phyloP scores from a whole-genome alignment of 2,113 vertebrate species.

The Cheirogaleus medius region DNA sequence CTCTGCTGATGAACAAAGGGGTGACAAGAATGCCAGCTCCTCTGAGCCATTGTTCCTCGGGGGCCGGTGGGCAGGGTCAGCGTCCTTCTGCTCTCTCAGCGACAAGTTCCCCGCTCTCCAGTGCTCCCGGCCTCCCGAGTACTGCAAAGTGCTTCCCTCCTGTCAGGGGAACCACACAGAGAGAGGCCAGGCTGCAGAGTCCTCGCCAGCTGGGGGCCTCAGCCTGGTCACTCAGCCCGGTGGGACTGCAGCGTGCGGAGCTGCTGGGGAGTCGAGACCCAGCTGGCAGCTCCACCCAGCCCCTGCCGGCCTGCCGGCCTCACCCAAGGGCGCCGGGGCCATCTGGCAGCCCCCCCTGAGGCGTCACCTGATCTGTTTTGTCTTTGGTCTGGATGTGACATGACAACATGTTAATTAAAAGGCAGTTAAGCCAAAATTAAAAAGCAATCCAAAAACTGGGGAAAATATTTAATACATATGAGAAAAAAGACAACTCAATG shows the following conservation, averaged over 20 bases:
- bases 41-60: neutral
- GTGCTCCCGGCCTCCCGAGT: neutral
- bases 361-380: neutral
- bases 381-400: neutral
- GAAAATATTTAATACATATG: neutral
- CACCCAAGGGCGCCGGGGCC: fast-evolving
- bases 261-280: neutral
- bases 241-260: neutral
- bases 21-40: neutral
- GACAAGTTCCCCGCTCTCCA: too few relatives aligned
- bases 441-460: neutral
- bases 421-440: neutral
- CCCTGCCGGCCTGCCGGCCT: too few relatives aligned
- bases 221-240: neutral
- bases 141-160: neutral
- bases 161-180: neutral
- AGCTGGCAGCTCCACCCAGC: neutral
- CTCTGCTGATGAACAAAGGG: neutral
- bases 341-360: neutral
- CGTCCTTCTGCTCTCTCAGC: neutral
- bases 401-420: neutral
- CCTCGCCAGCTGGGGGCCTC: neutral
- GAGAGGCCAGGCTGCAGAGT: neutral
- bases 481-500: neutral
- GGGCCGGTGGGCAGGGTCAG: too few relatives aligned